phyloP scores from a whole-genome alignment of 2,888 invertebrate species.

The Hypselothyrea guttata region DNA sequence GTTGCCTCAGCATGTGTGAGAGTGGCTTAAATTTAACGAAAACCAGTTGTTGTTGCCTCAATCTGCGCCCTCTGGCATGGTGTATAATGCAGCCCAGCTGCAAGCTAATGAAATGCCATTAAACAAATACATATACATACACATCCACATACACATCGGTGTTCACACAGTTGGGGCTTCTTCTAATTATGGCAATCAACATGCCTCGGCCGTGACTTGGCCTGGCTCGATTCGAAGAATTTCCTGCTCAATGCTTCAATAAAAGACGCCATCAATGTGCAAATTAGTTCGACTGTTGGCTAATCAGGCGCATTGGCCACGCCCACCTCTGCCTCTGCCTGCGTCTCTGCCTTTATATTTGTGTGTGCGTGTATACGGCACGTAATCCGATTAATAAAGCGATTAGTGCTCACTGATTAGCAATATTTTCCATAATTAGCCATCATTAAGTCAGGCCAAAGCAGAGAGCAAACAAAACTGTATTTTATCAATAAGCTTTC shows the following conservation, averaged over 20 bases:
- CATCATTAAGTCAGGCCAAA: slow-evolving; percentile 52
- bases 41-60: slow-evolving; percentile 22
- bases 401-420: slow-evolving; percentile 69
- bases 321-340: slow-evolving; percentile 21
- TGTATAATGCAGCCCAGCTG: slow-evolving; percentile 64
- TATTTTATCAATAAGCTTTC: slow-evolving; percentile 9
- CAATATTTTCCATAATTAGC: slow-evolving; percentile 74
- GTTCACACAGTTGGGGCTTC: slow-evolving; percentile 9
- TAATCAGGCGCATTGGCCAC: slow-evolving; percentile 53
- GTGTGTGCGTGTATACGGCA: slow-evolving; percentile 32
- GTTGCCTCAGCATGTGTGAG: slow-evolving; percentile 18
- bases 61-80: slow-evolving; percentile 22
- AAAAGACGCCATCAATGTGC: slow-evolving; percentile 76
- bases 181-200: slow-evolving; percentile 72
- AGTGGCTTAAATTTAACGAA: slow-evolving; percentile 47
- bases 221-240: slow-evolving; percentile 31
- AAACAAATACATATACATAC: slow-evolving; percentile 10
- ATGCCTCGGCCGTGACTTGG: slow-evolving; percentile 38
- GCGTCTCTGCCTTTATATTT: slow-evolving; percentile 13
- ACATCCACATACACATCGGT: slow-evolving; percentile 3
- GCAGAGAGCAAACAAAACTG: slow-evolving; percentile 8
- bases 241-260: slow-evolving; percentile 48
- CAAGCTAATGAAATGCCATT: slow-evolving; percentile 69
- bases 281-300: slow-evolving; percentile 71
- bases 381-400: slow-evolving; percentile 74